These are phyloP conservation scores for Vanacampus margaritifer DNA, from an alignment of 2,113 vertebrate genomes.

Conservation along the genomic window DNA sequence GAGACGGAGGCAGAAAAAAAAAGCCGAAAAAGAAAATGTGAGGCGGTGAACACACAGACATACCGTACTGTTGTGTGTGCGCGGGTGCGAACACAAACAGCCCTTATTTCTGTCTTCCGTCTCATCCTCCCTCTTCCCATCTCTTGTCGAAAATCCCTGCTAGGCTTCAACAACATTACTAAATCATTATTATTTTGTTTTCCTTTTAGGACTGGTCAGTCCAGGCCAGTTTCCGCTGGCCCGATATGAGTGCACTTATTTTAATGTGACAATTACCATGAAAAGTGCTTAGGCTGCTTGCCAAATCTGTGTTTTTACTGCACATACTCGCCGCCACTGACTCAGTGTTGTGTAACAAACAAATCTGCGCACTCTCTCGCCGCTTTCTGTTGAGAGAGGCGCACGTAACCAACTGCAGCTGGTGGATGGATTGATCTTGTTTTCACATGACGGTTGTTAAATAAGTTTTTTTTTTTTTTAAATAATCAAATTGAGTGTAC, in stretches of 20 bases:
- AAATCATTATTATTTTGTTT: slow-evolving; percentile 17
- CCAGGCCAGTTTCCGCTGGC: slow-evolving; percentile 18
- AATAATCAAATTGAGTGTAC: too few relatives aligned
- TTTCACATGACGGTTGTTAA: too few relatives aligned
- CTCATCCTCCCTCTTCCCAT: slow-evolving; percentile 29
- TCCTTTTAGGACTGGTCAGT: slow-evolving; percentile 11
- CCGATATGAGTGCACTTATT: background rate
- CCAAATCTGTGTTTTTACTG: slow-evolving; percentile 42
- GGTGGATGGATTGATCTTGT: background rate
- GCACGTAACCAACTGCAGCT: background rate
- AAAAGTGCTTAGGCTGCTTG: slow-evolving; percentile 16
- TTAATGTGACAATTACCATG: slow-evolving; percentile 5
- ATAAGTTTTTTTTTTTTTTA: too few relatives aligned
- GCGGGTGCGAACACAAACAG: slow-evolving; percentile 51
- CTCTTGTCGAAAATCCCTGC: slow-evolving; percentile 31
- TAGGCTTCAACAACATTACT: slow-evolving; percentile 33
- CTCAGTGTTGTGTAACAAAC: slow-evolving; percentile 56
- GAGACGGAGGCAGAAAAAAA: slow-evolving; percentile 27
- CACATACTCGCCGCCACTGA: slow-evolving; percentile 39
- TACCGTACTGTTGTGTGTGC: slow-evolving; percentile 9
- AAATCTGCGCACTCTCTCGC: slow-evolving; percentile 19
- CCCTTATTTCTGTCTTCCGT: slow-evolving; percentile 36
- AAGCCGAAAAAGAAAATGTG: slow-evolving; percentile 24
- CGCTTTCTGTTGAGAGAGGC: slow-evolving; percentile 20
- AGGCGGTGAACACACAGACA: slow-evolving; percentile 19